Evolutionary conservation across 2,113 vertebrate species (phyloP), one percentile per base, ranked within the genome.

Genomic region (Callospermophilus lateralis): DNA sequence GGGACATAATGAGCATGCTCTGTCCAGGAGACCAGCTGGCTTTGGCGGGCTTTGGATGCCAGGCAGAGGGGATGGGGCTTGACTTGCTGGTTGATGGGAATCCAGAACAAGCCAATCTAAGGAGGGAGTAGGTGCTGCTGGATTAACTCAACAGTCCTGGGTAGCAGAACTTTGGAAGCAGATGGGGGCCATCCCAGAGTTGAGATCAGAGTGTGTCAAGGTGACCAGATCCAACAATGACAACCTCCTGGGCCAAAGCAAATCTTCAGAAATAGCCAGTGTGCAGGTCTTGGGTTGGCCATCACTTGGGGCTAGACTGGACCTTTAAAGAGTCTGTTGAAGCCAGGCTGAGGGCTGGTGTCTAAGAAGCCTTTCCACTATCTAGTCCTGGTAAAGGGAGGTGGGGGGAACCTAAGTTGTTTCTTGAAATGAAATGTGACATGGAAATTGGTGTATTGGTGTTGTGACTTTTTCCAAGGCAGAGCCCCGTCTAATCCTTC

Each of bases 1-100:
- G 7, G 68, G 37, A 22, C 51, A n/a, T 63, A 67, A 4, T 0
- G 2, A 30, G 1, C 6, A 0, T 17, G 65, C 6, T 8, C 0
- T 34, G 8, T 53, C 45, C 74, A 51, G 85, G 48, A 88, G 9
- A 53, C 32, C 55, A 22, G 6, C 11, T 55, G 45, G 15, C 48
- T 51, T 89, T 72, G 51, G 73, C 19, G 13, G 53, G 37, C 37
- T 42, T 73, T 34, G 39, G 77, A 84, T 84, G 61, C 53, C 72
- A 76, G 76, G 37, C 63, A 42, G 65, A 72, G n/a, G 13, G 28
- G 9, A 15, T 9, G 3, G 28, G 37, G 34, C 61, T 91, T 73
- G 74, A 61, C 37, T 77, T 61, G 8, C 55, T 20, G 20, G 51
- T 10, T 8, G 19, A 2, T 13, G 8, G 2, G 42, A 68, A 42